Evolutionary conservation across 1,140 invertebrate species (phyloP).

Genomic region (Drosophila bifasciata): DNA sequence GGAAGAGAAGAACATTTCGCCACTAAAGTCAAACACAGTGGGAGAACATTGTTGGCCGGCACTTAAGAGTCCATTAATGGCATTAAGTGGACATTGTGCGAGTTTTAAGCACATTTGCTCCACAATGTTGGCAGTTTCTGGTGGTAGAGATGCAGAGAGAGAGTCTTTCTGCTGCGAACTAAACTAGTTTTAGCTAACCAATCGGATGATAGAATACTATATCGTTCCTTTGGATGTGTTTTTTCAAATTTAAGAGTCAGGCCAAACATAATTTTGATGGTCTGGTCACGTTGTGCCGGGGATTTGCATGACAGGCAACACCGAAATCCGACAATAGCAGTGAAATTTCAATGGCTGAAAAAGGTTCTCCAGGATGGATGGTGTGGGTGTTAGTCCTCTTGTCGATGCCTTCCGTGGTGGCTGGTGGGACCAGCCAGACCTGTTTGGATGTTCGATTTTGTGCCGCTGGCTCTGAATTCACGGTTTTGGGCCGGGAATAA

Average conservation of each 20-base stretch:
- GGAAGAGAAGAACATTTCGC: slow-evolving; percentile 57
- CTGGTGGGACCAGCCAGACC: slow-evolving; percentile 39
- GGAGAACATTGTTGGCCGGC: slow-evolving; percentile 67
- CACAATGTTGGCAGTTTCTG: slow-evolving; percentile 50
- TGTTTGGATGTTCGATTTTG: slow-evolving; percentile 65
- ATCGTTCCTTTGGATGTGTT: background rate
- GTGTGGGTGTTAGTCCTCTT: background rate
- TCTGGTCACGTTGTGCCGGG: slow-evolving; percentile 57
- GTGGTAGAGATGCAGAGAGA: background rate
- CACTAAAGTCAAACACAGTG: slow-evolving; percentile 68
- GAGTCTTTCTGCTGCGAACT: background rate
- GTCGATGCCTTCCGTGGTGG: slow-evolving; percentile 15
- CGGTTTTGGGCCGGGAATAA: slow-evolving; percentile 70
- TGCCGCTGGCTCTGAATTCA: slow-evolving; percentile 76
- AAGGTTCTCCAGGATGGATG: slow-evolving; percentile 25
- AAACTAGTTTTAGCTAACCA: no score
- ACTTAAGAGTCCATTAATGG: slow-evolving; percentile 82
- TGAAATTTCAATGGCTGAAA: slow-evolving; percentile 62
- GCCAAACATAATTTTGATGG: slow-evolving; percentile 64
- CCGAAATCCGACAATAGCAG: slow-evolving; percentile 73
- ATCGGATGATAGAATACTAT: slow-evolving; percentile 14
- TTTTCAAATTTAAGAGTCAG: slow-evolving; percentile 44
- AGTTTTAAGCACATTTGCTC: slow-evolving; percentile 69
- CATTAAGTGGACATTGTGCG: slow-evolving; percentile 76
- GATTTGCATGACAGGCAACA: slow-evolving; percentile 61